These are phyloP conservation scores for Lateolabrax maculatus DNA, from an alignment of 2,797 vertebrate species.

Conservation along the genomic window DNA sequence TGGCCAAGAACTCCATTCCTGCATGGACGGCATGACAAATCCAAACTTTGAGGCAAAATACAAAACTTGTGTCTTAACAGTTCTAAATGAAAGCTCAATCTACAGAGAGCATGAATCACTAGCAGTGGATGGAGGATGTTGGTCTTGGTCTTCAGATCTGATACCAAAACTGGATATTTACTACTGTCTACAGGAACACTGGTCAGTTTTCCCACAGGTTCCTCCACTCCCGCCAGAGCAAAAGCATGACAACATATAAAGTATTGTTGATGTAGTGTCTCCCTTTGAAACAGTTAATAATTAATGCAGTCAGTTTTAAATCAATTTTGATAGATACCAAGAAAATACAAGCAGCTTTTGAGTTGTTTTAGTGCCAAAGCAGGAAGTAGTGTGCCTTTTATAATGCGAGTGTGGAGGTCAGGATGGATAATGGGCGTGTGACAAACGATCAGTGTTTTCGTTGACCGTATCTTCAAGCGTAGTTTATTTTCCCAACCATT, in stretches of 20 bases:
- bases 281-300: not conserved
- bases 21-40: not conserved
- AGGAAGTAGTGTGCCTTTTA: not conserved
- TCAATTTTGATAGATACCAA: not conserved
- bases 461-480: not conserved
- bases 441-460: not conserved
- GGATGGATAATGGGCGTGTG: not conserved
- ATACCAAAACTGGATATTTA: not conserved
- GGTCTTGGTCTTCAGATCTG: not conserved
- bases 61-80: not conserved
- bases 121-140: not conserved
- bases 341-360: not conserved
- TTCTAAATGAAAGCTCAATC: not conserved
- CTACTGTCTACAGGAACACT: not conserved
- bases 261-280: not conserved
- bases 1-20: not conserved
- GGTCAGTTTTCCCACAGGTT: not conserved
- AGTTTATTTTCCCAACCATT: not conserved
- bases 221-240: not conserved
- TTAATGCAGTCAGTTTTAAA: not conserved
- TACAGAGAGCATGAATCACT: not conserved
- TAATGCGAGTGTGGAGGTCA: not conserved
- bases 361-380: not conserved
- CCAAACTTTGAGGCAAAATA: not conserved
- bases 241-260: not conserved